Evolutionary conservation across 2,888 invertebrate species (phyloP).

Genomic region (Agrotis clavis): DNA sequence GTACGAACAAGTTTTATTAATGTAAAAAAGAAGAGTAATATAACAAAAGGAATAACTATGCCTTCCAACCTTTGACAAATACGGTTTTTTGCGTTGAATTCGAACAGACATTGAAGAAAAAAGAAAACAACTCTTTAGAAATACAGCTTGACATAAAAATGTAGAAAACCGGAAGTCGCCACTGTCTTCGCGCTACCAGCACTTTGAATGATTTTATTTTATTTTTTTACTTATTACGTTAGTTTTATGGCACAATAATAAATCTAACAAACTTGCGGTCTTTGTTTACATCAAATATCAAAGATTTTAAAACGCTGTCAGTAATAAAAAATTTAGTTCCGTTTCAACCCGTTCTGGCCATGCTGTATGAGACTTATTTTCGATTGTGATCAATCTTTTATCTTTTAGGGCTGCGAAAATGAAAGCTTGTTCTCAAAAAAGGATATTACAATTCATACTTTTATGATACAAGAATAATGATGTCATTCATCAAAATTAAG

Average conservation of each 20-base stretch:
- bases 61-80: background rate
- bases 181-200: too few relatives aligned
- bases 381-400: conserved; percentile 42
- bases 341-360: too few relatives aligned
- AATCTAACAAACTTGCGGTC: too few relatives aligned
- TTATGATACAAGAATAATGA: conserved; percentile 9
- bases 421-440: conserved; percentile 20
- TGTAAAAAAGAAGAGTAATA: background rate
- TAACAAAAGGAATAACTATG: background rate
- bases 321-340: too few relatives aligned
- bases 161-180: too few relatives aligned
- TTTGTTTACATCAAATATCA: too few relatives aligned
- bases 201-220: too few relatives aligned
- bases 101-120: background rate
- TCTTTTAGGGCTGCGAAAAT: conserved; percentile 16
- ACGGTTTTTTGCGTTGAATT: background rate
- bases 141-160: too few relatives aligned
- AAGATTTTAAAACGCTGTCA: too few relatives aligned
- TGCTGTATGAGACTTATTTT: conserved; percentile 1
- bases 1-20: background rate
- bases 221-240: too few relatives aligned
- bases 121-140: conserved; percentile 10
- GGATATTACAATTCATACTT: conserved; percentile 20
- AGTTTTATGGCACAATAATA: too few relatives aligned
- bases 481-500: conserved; percentile 36